Conservation (phyloP, 2,113 vertebrate species). For the Chloebia gouldiae region DNA sequence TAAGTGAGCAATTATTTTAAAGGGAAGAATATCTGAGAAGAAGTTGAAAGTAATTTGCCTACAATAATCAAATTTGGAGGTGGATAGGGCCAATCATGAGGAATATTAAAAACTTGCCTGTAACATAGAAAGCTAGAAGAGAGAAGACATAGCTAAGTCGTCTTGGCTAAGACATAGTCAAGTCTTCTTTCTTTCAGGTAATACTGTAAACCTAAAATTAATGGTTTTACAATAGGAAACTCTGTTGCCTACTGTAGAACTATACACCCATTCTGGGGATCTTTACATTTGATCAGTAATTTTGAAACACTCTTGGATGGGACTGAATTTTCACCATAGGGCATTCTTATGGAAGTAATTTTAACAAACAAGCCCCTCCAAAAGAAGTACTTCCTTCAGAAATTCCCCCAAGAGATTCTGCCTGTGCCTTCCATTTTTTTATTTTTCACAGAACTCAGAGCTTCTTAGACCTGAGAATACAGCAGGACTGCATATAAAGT, state of each 20-base stretch:
- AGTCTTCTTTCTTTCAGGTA: background rate
- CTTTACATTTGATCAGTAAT: background rate
- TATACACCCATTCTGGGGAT: background rate
- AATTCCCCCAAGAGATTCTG: rapidly evolving
- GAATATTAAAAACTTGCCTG: background rate
- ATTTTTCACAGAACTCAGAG: background rate
- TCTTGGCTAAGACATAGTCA: background rate
- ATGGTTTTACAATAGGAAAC: background rate
- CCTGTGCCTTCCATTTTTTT: background rate
- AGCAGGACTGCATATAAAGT: background rate
- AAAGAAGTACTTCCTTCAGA: background rate
- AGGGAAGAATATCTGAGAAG: background rate
- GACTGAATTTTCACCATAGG: background rate
- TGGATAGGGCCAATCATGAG: background rate
- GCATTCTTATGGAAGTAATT: background rate
- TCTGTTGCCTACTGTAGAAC: background rate
- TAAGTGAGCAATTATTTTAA: background rate
- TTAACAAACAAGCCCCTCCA: background rate
- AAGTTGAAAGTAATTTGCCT: background rate
- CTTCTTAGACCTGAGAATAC: background rate
- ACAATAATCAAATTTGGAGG: background rate
- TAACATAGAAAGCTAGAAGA: background rate
- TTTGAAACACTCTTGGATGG: background rate
- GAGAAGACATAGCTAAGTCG: background rate
- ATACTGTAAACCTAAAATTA: background rate